Percentiles rank a stretch among this genome's conserved stretches.
phyloP scores from a whole-genome alignment of 2,797 vertebrate genomes.

The Synaphobranchus kaupii region DNA sequence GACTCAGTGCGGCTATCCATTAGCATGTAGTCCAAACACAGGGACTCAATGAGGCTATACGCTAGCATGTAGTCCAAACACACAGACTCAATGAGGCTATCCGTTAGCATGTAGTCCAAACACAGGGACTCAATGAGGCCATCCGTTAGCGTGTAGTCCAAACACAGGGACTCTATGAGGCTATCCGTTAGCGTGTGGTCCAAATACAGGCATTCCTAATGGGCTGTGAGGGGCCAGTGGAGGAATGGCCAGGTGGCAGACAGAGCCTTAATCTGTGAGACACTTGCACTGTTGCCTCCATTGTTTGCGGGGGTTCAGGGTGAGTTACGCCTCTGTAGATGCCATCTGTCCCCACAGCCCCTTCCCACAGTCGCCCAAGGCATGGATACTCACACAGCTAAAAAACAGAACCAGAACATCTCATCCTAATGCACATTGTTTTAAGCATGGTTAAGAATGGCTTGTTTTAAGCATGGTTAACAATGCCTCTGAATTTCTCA shows the following conservation, averaged over 20 bases:
- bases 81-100: neutral
- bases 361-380: neutral
- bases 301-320: slow-evolving; percentile 12
- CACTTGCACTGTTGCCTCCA: neutral
- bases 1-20: neutral
- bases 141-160: neutral
- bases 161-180: neutral
- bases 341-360: slow-evolving; percentile 22
- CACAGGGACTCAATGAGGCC: neutral
- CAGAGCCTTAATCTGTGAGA: slow-evolving; percentile 22
- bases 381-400: neutral
- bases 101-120: neutral
- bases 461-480: neutral
- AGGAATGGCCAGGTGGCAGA: slow-evolving; percentile 4
- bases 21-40: neutral
- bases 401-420: neutral
- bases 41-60: neutral
- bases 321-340: slow-evolving; percentile 6
- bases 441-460: neutral
- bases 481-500: neutral
- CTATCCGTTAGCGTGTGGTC: neutral
- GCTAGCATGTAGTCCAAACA: neutral
- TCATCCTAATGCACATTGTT: neutral
- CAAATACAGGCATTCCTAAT: neutral
- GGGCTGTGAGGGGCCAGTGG: neutral